Base-by-base conservation (phyloP, 1,140 invertebrate genomes). In the Trichomalopsis sarcophagae region DNA sequence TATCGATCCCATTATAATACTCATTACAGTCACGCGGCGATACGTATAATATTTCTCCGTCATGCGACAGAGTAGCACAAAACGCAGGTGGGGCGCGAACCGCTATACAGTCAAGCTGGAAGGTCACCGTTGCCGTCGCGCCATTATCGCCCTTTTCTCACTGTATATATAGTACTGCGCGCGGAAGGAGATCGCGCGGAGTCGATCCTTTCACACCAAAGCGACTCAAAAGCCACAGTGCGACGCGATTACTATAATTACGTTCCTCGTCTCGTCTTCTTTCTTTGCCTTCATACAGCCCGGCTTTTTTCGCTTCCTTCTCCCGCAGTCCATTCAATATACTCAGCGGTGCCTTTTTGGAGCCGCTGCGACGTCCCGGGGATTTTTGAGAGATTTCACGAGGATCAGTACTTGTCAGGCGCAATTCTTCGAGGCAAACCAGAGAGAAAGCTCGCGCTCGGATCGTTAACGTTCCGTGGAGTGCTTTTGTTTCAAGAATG, bases 161-260 rank as follows among this genome's bases (percentile, higher is more conserved):
- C 21, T 62, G n/a, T 62, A 14, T 14, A 50, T 4, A 62, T 21
- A 62, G 55, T n/a, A 62, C 27, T 27, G 55, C 6, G 7, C 1
- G 6, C 68, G 68, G 27, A 71, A 33, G 14, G 68, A 71, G 30
- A 33, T 71, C 27, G 9, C 27, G 27, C 23, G 33, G 33, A 62
- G 55, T 30, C 68, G 68, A 71, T 71, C 68, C 27, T 27, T 33
- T 27, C 68, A 30, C 68, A n/a, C 6, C 55, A 17, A 62, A 62
- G 17, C 17, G 21, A 5, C 55, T n/a, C 21, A 62, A 62, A 44
- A 62, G 55, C 55, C 55, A 62, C 55, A n/a, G 55, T 33, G 14
- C 36, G 10, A 5, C 36, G 10, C 73, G 73, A 75, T 75, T 75
- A 44, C 73, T 36, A 3, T 75, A 75, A 75, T 40, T 75, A 75